Conservation (phyloP, 2,797 vertebrate species). For the Tiaroga cobitis region DNA sequence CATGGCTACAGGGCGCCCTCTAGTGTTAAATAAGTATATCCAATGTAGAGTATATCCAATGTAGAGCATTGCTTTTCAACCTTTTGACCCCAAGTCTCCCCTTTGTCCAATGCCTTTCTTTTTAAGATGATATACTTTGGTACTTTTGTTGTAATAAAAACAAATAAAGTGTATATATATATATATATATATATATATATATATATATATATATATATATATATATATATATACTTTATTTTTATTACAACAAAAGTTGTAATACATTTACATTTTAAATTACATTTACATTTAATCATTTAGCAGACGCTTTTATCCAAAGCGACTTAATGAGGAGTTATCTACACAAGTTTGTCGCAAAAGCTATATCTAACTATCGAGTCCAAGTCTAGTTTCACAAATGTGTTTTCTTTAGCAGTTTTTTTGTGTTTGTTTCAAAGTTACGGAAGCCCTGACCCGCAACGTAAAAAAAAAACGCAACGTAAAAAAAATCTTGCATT, state of each 20-base stretch:
- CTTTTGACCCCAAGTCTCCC: no score
- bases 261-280: no score
- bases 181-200: no score
- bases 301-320: no score
- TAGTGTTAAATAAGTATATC: background rate
- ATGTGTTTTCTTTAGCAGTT: background rate
- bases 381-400: background rate
- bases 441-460: no score
- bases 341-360: background rate
- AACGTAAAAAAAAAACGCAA: no score
- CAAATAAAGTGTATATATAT: no score
- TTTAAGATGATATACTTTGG: background rate
- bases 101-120: background rate
- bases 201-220: no score
- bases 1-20: slow-evolving; percentile 4
- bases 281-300: background rate
- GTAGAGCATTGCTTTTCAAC: background rate
- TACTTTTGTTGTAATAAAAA: background rate
- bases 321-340: no score
- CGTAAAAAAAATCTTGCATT: no score
- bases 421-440: background rate
- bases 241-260: no score
- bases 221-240: no score
- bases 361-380: background rate
- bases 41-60: background rate